Base-by-base conservation (phyloP, 1,140 invertebrate genomes). In the Littorina saxatilis region DNA sequence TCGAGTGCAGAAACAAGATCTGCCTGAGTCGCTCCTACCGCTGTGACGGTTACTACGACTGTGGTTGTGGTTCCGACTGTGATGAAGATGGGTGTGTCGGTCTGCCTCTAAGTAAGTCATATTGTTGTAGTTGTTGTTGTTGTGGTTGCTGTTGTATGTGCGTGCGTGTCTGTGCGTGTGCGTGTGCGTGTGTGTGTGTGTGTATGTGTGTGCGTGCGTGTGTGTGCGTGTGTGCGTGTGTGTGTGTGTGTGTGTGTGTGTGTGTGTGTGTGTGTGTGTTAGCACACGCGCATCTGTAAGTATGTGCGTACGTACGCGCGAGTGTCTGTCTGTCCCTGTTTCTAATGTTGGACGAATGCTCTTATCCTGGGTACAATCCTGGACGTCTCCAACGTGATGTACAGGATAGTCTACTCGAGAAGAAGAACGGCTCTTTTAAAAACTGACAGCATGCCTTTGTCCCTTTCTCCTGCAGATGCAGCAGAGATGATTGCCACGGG, bases 21-120 rank as follows among this genome's bases (percentile, higher is more conserved):
- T 89, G 89, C 80, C 61, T 89, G 39, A 82, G 84, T 29, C 74
- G 82, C 68, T 85, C 88, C 0, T 90, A 88, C 63, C 80, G 83
- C 11, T 89, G 88, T 82, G 88, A 90, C 70, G 85, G 84, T 3
- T 84, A 81, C 79, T 85, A 89, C 66, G 89, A 90, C 81, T 90
- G 89, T 61, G 89, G 88, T 0, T 89, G 87, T 74, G 79, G 78
- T 2, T 68, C 39, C 11, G 81, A 81, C 52, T 89, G 89, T 78
- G 89, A 90, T 68, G 89, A 90, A 58, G 66, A 75, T 47, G 80
- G 79, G 17, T 90, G 89, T 68, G 80, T 68, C 0, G 84, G 85
- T 3, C 66, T 88, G 11, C 2, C 43, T 0, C 63, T 88, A 35
- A 76, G 87, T 87, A 76, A 74, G 85, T 78, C 23, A 15, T n/a